These are phyloP conservation scores for Melanostoma mellinum DNA, from an alignment of 2,888 invertebrate genomes.

Conservation along the genomic window DNA sequence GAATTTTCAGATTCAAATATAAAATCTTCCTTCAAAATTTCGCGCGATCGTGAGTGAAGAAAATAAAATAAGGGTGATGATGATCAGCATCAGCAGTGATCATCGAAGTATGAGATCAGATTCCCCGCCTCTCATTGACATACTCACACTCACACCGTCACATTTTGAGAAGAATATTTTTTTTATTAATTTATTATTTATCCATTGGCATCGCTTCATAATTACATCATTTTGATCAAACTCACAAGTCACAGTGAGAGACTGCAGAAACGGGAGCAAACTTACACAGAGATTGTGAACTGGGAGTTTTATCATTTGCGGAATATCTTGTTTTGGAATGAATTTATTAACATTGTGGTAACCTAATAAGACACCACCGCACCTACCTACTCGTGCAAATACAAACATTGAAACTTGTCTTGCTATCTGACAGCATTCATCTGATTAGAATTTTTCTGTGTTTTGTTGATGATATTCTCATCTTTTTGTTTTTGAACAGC, in stretches of 20 bases:
- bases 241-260: slow-evolving; percentile 3
- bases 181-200: slow-evolving; percentile 55
- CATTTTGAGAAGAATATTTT: slow-evolving; percentile 15
- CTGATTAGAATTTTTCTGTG: slow-evolving; percentile 45
- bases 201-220: slow-evolving; percentile 51
- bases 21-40: slow-evolving; percentile 44
- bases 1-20: slow-evolving; percentile 22
- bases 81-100: slow-evolving; percentile 23
- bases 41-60: slow-evolving; percentile 51
- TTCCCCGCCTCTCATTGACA: slow-evolving; percentile 13
- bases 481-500: slow-evolving; percentile 34
- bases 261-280: neutral
- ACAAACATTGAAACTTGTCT: neutral
- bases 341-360: slow-evolving; percentile 52
- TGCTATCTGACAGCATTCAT: slow-evolving; percentile 46
- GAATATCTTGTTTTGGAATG: slow-evolving; percentile 26
- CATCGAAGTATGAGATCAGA: slow-evolving; percentile 62
- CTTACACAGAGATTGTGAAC: too few species aligned
- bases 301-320: slow-evolving; percentile 24
- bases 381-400: neutral
- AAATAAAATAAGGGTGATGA: slow-evolving; percentile 20
- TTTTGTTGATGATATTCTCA: slow-evolving; percentile 15
- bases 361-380: slow-evolving; percentile 58
- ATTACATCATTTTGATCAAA: slow-evolving; percentile 61
- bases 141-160: slow-evolving; percentile 47